A percentile compares a stretch with the other conserved stretches of the same genome.
These are phyloP conservation scores for Pteromalus puparum DNA, from an alignment of 1,140 invertebrate species.

Conservation along the genomic window DNA sequence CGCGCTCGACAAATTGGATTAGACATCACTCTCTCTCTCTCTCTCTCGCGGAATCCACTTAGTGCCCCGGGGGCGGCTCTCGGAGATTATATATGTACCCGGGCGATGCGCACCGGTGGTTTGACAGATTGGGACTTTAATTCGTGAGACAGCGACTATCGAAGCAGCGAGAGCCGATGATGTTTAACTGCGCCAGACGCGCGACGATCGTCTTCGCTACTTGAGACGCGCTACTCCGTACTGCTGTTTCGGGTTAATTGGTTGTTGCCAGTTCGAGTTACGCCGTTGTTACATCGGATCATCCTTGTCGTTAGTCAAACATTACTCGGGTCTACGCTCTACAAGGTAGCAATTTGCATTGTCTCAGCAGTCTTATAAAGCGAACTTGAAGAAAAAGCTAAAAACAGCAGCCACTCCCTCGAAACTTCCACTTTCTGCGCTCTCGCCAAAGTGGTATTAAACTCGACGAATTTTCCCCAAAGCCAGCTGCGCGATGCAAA, in stretches of 20 bases:
- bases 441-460: not conserved
- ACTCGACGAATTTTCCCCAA: not conserved
- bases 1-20: slow-evolving; percentile 68
- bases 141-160: not conserved
- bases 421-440: too few species aligned
- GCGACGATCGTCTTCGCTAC: too few species aligned
- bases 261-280: not conserved
- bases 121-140: slow-evolving; percentile 31
- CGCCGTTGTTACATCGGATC: not conserved
- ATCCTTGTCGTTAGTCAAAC: not conserved
- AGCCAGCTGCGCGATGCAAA: not conserved
- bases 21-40: slow-evolving; percentile 33
- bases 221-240: too few species aligned
- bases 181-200: not conserved
- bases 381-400: too few species aligned
- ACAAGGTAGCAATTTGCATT: too few species aligned
- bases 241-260: not conserved
- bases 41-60: slow-evolving; percentile 61
- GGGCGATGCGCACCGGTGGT: not conserved
- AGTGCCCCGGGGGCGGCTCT: slow-evolving; percentile 26
- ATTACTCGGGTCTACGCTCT: too few species aligned
- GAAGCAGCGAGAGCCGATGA: not conserved
- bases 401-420: too few species aligned
- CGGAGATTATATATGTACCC: not conserved
- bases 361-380: too few species aligned